Evolutionary conservation across 1,140 invertebrate genomes (phyloP), one percentile per base, ranked within the genome.

Genomic region (Sarcophaga peregrina): DNA sequence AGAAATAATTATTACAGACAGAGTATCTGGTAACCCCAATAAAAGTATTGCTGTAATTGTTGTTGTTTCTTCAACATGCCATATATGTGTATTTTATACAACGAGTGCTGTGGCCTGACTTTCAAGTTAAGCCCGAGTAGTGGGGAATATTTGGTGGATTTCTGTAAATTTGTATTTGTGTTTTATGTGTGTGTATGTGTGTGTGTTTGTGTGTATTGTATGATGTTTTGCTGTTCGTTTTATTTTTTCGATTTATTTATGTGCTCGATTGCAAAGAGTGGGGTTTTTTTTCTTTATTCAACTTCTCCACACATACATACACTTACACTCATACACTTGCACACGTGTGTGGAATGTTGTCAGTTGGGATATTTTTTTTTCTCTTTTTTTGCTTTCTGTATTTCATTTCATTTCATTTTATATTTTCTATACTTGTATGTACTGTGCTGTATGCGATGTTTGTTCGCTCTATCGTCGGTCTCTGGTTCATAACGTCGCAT

Each of bases 281-380:
- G 75, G 75, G 11, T 78, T 78, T 47, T 76, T 75, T 17, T 46
- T 15, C 17, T 47, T 47, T 37, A 37, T 37, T 37, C 25, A 37
- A 37, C 25, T 37, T 37, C 25, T 37, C 25, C 25, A 37, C 25
- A 37, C 54, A 81, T 81, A 37, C 54, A 62, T n/a, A 81, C 50
- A 81, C 78, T 48, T 20, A 81, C 17, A 20, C 54, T 37, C 54
- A 68, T 68, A 46, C 46, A 62, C 47, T 52, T 50, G 75, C 75
- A 78, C 75, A 78, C 75, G 75, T 78, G 75, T 78, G 75, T 78
- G 75, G 75, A 78, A 78, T 78, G 80, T 68, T 81, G 80, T 81
- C 80, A 81, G 80, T 81, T 81, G 80, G 80, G 37, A 81, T 81
- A 62, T 81, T 81, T 81, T 81, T 15, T 62, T 52, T 25, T 81